Evolutionary conservation across 2,113 vertebrate genomes (phyloP), one percentile per base, ranked within the genome.

Genomic region (Euleptes europaea): DNA sequence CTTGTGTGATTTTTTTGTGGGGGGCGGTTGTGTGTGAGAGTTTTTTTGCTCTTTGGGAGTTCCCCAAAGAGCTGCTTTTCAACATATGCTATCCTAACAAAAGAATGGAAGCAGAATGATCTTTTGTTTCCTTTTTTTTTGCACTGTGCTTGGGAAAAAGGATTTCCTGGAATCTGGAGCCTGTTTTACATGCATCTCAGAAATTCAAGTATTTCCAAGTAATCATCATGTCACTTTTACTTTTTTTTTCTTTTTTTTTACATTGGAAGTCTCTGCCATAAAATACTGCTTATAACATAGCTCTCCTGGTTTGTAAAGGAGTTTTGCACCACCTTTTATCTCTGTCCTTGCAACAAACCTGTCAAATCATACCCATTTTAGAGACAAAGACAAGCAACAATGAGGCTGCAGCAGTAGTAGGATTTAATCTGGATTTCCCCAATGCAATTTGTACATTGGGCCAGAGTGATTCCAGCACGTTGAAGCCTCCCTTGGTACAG

Each of bases 1-100:
- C 44, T 93, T 92, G 89, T 90, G 79, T 78, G 31, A 63, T 79
- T 31, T 51, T 21, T 42, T 2, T 19, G 3, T 19, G n/a, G n/a
- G n/a, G n/a, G n/a, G n/a, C n/a, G n/a, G n/a, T n/a, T n/a, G n/a
- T n/a, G n/a, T n/a, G n/a, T n/a, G n/a, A n/a, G n/a, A n/a, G n/a
- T n/a, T n/a, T 23, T 3, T 2, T 19, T 15, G 21, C 31, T 1
- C 7, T 60, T 47, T 54, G 35, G 51, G 26, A 28, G 7, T 38
- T 80, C 63, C 17, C 63, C 42, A 40, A 63, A 74, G 31, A 60
- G 31, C 3, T 85, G 5, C 31, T 65, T 38, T 83, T 74, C 49
- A 73, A 42, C 31, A 60, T 21, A 38, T 60, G 21, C n/a, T 72
- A 38, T 72, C 51, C 14, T 47, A 73, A 3, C 40, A 73, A 14